Evolutionary conservation across 2,888 invertebrate genomes (phyloP), one percentile per base, ranked within the genome.

Genomic region (Tetramorium bicarinatum): DNA sequence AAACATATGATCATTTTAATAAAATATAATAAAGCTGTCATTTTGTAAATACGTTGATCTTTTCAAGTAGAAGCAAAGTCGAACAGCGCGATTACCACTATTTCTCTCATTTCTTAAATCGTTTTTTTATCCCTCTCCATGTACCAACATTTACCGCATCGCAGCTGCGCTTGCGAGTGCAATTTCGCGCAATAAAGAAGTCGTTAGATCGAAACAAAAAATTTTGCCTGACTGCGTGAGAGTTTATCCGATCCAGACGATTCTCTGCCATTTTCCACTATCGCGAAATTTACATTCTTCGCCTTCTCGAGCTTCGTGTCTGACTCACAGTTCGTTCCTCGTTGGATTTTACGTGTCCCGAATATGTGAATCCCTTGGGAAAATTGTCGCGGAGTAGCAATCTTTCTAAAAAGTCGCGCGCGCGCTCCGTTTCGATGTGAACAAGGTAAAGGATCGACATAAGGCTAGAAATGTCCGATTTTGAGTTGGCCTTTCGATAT

Each of bases 371-470:
- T 52, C 13, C 8, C 0, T 18, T n/a, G 21, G 41, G 41, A 67
- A 69, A 61, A 79, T 52, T 34, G 56, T 82, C 34, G 41, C 59
- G 56, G 18, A 82, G 47, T 41, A 82, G 69, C 82, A 79, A 71
- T 87, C 74, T 77, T 87, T 67, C 18, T 87, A 64, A 87, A 82
- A 84, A 80, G 44, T 7, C n/a, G n/a, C n/a, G 29, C 77, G 59
- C 25, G 54, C 34, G 59, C 9, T 41, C 29, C 44, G 44, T 76
- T 62, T 64, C 62, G 15, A 21, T 34, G 29, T 25, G 21, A 76
- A 62, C 21, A 11, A 62, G 29, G 2, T 34, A 38, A 62, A 49
- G 7, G 9, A 3, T 34, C 25, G 41, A 38, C 13, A 49, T 18
- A 13, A 49, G 38, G 6, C 7, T 25, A 21, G 2, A 76, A 62